These are phyloP conservation scores for Tribolium castaneum DNA, from an alignment of 1,140 invertebrate species.

Conservation along the genomic window DNA sequence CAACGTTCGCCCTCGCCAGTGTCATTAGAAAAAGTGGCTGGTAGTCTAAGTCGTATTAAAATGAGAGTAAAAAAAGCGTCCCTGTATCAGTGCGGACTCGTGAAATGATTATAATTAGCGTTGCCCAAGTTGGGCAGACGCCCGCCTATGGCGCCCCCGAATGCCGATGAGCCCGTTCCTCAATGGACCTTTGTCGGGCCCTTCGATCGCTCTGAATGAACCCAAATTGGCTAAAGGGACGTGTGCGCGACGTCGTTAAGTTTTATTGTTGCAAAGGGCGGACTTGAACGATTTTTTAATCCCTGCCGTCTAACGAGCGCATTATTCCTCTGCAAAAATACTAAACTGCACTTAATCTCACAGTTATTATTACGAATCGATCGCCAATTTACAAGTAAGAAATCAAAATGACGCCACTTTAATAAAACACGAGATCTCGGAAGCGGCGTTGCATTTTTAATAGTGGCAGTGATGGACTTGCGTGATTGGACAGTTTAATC, in stretches of 20 bases:
- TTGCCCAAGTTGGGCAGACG: conserved; percentile 49
- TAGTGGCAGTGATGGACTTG: conserved; percentile 11
- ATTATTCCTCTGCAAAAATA: not conserved
- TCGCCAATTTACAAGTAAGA: conserved; percentile 37
- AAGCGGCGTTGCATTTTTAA: conserved; percentile 27
- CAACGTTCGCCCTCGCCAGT: conserved; percentile 34
- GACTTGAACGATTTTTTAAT: conserved; percentile 23
- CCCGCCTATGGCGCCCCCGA: conserved; percentile 54
- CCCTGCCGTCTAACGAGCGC: not conserved
- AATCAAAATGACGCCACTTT: conserved; percentile 20
- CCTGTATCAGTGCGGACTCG: conserved; percentile 38
- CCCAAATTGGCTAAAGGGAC: conserved; percentile 53
- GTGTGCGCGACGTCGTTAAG: conserved; percentile 2
- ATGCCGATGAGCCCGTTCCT: conserved; percentile 40
- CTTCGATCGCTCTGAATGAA: conserved; percentile 54
- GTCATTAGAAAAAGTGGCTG: conserved; percentile 48
- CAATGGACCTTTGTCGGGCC: conserved; percentile 51
- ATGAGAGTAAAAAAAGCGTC: conserved; percentile 19
- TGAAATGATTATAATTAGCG: conserved; percentile 55
- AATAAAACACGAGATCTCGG: conserved; percentile 37
- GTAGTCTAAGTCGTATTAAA: conserved; percentile 29
- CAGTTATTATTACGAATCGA: not conserved
- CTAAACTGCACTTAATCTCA: too few species aligned
- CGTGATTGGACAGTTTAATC: conserved; percentile 40
- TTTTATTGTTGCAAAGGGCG: conserved; percentile 18